These are phyloP conservation scores for Phania funesta DNA, from an alignment of 2,888 invertebrate genomes.

Conservation along the genomic window DNA sequence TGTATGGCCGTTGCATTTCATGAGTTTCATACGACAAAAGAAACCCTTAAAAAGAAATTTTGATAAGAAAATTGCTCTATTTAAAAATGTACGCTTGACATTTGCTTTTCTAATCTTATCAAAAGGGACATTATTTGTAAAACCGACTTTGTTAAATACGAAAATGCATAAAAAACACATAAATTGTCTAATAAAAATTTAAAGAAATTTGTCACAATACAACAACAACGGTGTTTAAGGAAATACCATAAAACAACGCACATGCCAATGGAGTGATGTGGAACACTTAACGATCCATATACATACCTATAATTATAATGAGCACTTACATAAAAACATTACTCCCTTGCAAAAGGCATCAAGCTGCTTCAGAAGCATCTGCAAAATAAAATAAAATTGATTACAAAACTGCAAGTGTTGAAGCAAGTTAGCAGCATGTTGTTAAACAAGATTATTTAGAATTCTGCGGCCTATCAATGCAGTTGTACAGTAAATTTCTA, in stretches of 20 bases:
- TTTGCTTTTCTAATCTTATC: slow-evolving; percentile 71
- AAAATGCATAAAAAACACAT: slow-evolving; percentile 33
- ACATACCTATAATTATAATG: slow-evolving; percentile 59
- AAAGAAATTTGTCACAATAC: slow-evolving; percentile 7
- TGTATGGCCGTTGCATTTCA: slow-evolving; percentile 38
- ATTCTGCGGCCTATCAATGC: not conserved
- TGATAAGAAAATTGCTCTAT: slow-evolving; percentile 65
- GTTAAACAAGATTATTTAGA: slow-evolving; percentile 21
- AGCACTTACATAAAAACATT: slow-evolving; percentile 36
- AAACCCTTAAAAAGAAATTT: slow-evolving; percentile 41
- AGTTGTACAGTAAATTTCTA: not conserved
- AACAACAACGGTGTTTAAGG: slow-evolving; percentile 20
- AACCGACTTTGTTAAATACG: slow-evolving; percentile 69
- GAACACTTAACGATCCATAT: slow-evolving; percentile 20
- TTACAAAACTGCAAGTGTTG: slow-evolving; percentile 48
- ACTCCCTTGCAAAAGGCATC: not conserved
- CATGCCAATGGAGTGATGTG: slow-evolving; percentile 56
- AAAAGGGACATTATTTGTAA: slow-evolving; percentile 73
- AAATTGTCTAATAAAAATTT: not conserved
- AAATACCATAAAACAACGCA: slow-evolving; percentile 45
- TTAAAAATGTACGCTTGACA: slow-evolving; percentile 15
- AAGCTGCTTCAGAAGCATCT: slow-evolving; percentile 57
- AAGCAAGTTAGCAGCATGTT: slow-evolving; percentile 61
- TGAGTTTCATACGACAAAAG: slow-evolving; percentile 26
- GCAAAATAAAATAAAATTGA: slow-evolving; percentile 40